Base-by-base conservation (phyloP, 2,797 vertebrate species). In the Antennarius maculatus region DNA sequence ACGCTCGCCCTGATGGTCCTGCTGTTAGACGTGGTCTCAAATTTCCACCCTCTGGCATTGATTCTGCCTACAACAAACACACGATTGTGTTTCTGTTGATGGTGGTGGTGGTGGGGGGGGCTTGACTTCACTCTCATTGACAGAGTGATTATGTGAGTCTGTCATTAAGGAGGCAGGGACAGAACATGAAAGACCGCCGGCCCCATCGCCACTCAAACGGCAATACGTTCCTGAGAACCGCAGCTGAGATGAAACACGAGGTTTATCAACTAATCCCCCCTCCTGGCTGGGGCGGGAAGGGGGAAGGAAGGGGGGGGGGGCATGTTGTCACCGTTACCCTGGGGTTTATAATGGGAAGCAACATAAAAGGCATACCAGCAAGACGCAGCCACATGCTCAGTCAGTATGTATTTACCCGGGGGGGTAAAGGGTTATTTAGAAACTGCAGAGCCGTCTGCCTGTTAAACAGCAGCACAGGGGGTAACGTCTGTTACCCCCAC, bases 311-410 rank as follows among this genome's bases (percentile, higher is more conserved):
- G 23, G 23, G 23, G 23, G 23, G 34, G 55, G 63, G 71, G 63
- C 67, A 60, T 18, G 23, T 1, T 54, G 68, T 39, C 10, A 2
- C 61, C 17, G 27, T 70, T 60, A 43, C 60, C 60, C 61, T 71
- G 43, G 37, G 50, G 58, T 67, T 43, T 45, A 31, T 16, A 17
- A 31, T 2, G 11, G 51, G 61, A 57, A 69, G 57, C 2, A 53
- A 86, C 81, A 88, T 89, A 66, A 88, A 90, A 90, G 85, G 55
- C 82, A 89, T 83, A 89, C 71, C 86, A 58, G 79, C 68, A 74
- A 59, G 62, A 56, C 63, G 45, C 5, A 2, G 76, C 82, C 84
- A 85, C 85, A 83, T 87, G 83, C 76, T 78, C 69, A 66, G 60
- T 79, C 69, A 48, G 37, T 66, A 69, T 48, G 71, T 61, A 70